Base-by-base conservation (phyloP, 1,140 invertebrate genomes). In the Zaprionus gabonicus region DNA sequence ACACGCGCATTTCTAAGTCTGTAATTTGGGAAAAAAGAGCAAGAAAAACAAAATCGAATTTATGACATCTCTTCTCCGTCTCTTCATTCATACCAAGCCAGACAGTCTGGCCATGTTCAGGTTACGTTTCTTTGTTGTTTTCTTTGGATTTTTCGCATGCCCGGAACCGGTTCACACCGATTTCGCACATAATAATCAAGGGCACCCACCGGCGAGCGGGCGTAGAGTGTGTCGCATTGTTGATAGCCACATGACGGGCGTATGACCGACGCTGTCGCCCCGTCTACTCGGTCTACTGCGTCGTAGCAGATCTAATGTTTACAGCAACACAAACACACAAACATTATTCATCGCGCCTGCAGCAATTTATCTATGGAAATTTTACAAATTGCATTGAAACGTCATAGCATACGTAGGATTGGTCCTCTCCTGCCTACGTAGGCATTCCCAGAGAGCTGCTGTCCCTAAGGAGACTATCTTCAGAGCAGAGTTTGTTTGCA, bases 211-310 rank as follows among this genome's bases (percentile, higher is more conserved):
- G 51, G 38, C 27, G 25, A 38, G 36, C 41, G 13, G 36, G 65
- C 9, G 3, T 10, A 0, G 9, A 34, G 77, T 63, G 64, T 71
- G 23, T 4, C 36, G 17, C 28, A 44, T 17, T 51, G 59, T 71
- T 84, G 80, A 87, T 87, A 87, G 75, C 81, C 84, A 88, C 85
- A 84, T 90, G 85, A 88, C 85, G 60, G 75, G 78, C 78, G 57
- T 88, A 73, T 83, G 83, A 20, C 25, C 28, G 53, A 23, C 70
- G 28, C 57, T 64, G 78, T 64, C 78, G 68, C 59, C 63, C 59
- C 58, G 27, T 34, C 57, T 25, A 17, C 55, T 57, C n/a, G 7
- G 71, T 20, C 36, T 51, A 76, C 55, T 78, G 62, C 76, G 63
- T 60, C 67, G 63, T 49, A 53, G 63, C 31, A 46, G 49, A 60